Evolutionary conservation across 2,888 invertebrate species (phyloP).

Genomic region (Myathropa florea): DNA sequence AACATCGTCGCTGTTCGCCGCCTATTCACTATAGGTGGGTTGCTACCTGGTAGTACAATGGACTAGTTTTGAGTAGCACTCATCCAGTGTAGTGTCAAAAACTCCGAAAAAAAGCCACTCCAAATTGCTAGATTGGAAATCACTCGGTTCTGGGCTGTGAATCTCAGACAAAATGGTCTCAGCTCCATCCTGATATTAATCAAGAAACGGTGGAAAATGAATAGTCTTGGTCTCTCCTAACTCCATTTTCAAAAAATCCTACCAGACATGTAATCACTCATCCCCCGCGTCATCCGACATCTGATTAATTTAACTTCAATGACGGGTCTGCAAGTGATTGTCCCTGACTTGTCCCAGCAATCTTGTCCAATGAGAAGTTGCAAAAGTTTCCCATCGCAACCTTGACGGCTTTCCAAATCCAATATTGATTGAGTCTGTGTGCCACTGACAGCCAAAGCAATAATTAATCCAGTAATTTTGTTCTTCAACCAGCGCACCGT

Average conservation of each 20-base stretch:
- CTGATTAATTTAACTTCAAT: background rate
- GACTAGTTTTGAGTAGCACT: no score
- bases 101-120: no score
- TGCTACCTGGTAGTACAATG: no score
- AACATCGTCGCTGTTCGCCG: no score
- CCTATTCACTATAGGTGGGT: no score
- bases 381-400: background rate
- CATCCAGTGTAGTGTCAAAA: no score
- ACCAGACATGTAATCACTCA: background rate
- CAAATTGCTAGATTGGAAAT: no score
- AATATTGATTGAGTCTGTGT: background rate
- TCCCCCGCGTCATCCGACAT: background rate
- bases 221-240: no score
- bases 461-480: background rate
- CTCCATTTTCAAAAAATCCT: background rate
- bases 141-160: no score
- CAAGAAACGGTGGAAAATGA: no score
- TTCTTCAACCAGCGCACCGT: background rate
- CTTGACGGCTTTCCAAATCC: background rate
- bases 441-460: background rate
- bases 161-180: no score
- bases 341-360: background rate
- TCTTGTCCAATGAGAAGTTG: background rate
- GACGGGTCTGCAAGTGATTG: background rate
- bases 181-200: no score